These are phyloP conservation scores for Ascidia mentula DNA, from an alignment of 23 tunicate genomes.

Conservation along the genomic window DNA sequence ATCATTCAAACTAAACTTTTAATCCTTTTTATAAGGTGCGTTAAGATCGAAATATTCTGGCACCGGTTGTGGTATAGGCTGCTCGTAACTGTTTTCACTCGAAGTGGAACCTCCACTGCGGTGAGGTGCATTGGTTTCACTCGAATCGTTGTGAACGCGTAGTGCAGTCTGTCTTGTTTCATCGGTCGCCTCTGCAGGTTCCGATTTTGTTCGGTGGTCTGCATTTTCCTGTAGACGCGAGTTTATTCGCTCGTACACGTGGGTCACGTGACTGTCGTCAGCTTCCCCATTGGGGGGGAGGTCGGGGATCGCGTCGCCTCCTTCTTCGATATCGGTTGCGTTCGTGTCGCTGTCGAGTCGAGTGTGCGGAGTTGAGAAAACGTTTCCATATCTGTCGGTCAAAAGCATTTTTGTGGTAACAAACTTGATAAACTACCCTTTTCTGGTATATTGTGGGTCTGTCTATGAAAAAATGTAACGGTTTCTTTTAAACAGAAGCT, in stretches of 20 bases:
- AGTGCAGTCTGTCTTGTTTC: background rate
- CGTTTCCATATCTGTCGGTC: background rate
- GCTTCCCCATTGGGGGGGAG: background rate
- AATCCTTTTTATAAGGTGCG: background rate
- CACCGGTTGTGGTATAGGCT: background rate
- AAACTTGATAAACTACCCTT: too few relatives aligned
- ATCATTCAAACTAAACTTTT: too few relatives aligned
- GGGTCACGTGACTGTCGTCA: background rate
- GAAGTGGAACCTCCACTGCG: background rate
- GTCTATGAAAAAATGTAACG: too few relatives aligned
- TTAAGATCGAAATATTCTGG: background rate
- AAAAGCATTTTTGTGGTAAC: too few relatives aligned
- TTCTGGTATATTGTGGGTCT: too few relatives aligned
- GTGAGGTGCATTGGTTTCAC: background rate
- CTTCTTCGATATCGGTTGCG: too few relatives aligned
- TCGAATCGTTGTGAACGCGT: background rate
- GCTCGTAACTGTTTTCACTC: slow-evolving; percentile 3
- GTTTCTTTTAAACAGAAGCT: too few relatives aligned
- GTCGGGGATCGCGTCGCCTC: background rate
- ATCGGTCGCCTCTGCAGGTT: background rate
- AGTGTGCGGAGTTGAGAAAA: background rate
- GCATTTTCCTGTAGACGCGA: background rate
- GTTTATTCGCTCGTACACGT: background rate
- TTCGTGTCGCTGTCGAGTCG: background rate
- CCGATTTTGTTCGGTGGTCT: background rate